A percentile compares a stretch with the other conserved stretches of the same genome.
Conservation (phyloP, 2,888 invertebrate species). For the Rhimphoctona megacephalus region DNA sequence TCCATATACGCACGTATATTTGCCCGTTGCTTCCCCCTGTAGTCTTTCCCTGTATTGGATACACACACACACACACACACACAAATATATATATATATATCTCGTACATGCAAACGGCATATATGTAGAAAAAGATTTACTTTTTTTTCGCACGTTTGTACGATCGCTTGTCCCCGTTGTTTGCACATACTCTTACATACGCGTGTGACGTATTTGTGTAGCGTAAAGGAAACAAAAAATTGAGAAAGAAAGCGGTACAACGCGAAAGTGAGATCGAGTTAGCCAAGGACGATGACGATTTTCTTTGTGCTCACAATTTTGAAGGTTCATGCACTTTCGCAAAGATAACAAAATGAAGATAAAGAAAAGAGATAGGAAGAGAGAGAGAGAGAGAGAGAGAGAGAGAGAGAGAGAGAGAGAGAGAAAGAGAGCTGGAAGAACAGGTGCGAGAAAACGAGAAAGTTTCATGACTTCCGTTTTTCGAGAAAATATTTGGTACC, state of each 20-base stretch:
- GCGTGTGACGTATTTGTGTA: slow-evolving; percentile 56
- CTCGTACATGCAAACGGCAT: slow-evolving; percentile 10
- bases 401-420: not conserved
- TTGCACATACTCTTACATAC: slow-evolving; percentile 57
- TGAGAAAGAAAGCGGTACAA: slow-evolving; percentile 38
- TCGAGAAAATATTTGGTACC: not conserved
- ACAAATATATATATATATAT: slow-evolving; percentile 28
- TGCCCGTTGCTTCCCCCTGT: slow-evolving; percentile 69
- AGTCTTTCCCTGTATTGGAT: slow-evolving; percentile 72
- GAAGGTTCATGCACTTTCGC: not conserved
- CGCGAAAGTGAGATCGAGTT: slow-evolving; percentile 26
- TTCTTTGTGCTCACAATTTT: slow-evolving; percentile 28
- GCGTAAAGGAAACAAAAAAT: slow-evolving; percentile 40
- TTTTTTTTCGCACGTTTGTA: slow-evolving; percentile 55
- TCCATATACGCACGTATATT: slow-evolving; percentile 72
- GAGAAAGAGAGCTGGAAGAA: not conserved
- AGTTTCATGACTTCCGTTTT: not conserved
- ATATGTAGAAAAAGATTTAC: not conserved
- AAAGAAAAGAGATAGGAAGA: not conserved
- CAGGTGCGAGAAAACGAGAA: slow-evolving; percentile 47
- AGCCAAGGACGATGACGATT: slow-evolving; percentile 27
- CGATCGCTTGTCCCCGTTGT: slow-evolving; percentile 64
- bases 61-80: no score
- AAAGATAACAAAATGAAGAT: not conserved
- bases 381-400: slow-evolving; percentile 12